Evolutionary conservation across 2,113 vertebrate species (phyloP), one percentile per base, ranked within the genome.

Genomic region (Peromyscus maniculatus): DNA sequence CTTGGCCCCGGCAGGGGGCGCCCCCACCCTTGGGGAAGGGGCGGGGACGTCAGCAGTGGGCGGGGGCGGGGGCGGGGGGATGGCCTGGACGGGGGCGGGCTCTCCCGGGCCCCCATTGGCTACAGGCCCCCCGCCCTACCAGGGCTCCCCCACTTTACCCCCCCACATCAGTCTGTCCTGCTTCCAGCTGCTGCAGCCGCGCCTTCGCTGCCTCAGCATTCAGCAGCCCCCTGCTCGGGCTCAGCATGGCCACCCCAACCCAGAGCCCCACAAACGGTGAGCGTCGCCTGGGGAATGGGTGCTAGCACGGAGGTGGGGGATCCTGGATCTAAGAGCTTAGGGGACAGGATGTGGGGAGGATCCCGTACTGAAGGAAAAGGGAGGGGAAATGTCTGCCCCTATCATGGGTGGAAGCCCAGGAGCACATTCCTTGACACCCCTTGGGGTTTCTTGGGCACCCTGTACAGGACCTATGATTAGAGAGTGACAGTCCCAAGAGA

Each of bases 101-200:
- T 97, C 94, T 96, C 96, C 96, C 21, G 95, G 97, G 96, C 95
- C 97, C 96, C 98, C 98, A 98, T 98, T 98, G 98, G 98, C 97
- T 98, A 89, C 95, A 75, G 94, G 90, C 80, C 96, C 97, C 62
- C 62, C 98, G 95, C 87, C 43, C 82, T 91, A 78, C 92, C 95
- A 97, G 92, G 96, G 95, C 97, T 97, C 96, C 96, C 94, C 90
- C 89, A 77, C 55, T 17, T 52, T 64, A 74, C 94, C 96, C 72
- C 97, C 72, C 78, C 87, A 93, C 93, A 72, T 71, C 92, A 90
- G 97, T 95, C 91, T 15, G 75, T 95, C 93, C 96, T 33, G 94
- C 92, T 93, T 95, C 97, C 96, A 98, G 97, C 97, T 97, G 94
- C 97, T 92, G 97, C 95, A 94, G 94, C 96, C 95, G 96, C 91